These are phyloP conservation scores for Sturnus vulgaris DNA, from an alignment of 2,113 vertebrate genomes.

Conservation along the genomic window DNA sequence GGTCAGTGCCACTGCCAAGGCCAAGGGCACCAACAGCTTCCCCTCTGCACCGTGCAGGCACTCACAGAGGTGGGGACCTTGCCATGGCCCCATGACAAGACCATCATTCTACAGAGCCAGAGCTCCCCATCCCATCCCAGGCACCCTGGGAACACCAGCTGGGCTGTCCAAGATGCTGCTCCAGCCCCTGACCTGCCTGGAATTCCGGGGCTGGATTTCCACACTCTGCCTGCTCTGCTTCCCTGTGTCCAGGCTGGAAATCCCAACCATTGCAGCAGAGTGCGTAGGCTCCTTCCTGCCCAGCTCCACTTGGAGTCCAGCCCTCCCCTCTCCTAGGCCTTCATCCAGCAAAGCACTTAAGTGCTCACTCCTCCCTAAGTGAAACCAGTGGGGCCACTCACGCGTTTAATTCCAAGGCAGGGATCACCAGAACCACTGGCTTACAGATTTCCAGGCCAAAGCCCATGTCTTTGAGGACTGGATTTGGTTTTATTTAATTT, in stretches of 20 bases:
- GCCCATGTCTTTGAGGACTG: not conserved
- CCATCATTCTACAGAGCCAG: not conserved
- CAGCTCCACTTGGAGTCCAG: conserved; percentile 28
- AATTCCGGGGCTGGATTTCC: not conserved
- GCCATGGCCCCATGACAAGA: not conserved
- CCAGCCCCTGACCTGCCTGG: not conserved
- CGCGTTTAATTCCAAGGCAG: not conserved
- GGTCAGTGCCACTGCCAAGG: not conserved
- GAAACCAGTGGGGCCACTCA: conserved; percentile 25
- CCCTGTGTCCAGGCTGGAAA: conserved; percentile 14
- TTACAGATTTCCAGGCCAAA: not conserved
- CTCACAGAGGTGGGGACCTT: not conserved
- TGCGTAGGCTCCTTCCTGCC: conserved; percentile 10
- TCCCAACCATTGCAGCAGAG: not conserved
- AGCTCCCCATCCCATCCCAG: not conserved
- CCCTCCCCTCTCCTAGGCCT: conserved; percentile 43
- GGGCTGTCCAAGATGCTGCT: not conserved
- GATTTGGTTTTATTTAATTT: not conserved
- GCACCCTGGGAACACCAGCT: not conserved
- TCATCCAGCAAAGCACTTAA: conserved; percentile 67
- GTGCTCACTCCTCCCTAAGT: conserved; percentile 35
- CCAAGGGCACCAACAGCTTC: not conserved
- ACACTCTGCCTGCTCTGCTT: not conserved
- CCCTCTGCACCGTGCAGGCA: not conserved
- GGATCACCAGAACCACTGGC: not conserved